Evolutionary conservation across 2,797 vertebrate genomes (phyloP), one percentile per base, ranked within the genome.

Genomic region (Perdix hodgsoniae): DNA sequence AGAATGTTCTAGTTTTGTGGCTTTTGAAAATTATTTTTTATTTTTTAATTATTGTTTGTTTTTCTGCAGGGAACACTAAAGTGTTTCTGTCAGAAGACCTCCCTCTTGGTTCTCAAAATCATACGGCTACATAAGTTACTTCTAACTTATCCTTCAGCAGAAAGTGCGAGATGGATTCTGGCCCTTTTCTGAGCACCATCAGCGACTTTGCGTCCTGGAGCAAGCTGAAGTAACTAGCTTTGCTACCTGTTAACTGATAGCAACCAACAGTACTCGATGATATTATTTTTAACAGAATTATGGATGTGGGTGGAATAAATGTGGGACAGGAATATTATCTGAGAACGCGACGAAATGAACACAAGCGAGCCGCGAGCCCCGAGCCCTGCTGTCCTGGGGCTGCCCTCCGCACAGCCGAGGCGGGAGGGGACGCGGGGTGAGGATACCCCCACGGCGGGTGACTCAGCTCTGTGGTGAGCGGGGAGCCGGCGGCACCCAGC

Each of bases 391-490:
- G 1, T 19, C 59, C 26, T 5, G 47, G 24, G 44, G 11, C 31
- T n/a, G 39, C 7, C 19, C 35, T 56, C 52, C 52, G 14, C 52
- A n/a, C 17, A 31, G 18, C 29, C 31, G 7, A 16, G n/a, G 39
- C 45, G 33, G 40, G 35, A 73, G 54, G 17, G 66, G 57, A 56
- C 29, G 21, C n/a, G 29, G 27, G 12, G n/a, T 15, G 49, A 27
- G 49, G 6, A 13, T 69, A 44, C 50, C 39, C 8, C 3, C 6
- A 15, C 44, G 44, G 31, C 3, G 3, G 69, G 44, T 26, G 81
- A 86, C 49, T 85, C 81, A 91, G 63, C 45, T 69, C 0, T 1
- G 35, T 50, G 70, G 26, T 3, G 8, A 22, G 8, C 0, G 0
- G 37, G 15, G 26, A 33, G 61, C 10, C 17, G 61, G 72, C 31